Evolutionary conservation across 2,888 invertebrate species (phyloP).

Genomic region (Phasia obesa): DNA sequence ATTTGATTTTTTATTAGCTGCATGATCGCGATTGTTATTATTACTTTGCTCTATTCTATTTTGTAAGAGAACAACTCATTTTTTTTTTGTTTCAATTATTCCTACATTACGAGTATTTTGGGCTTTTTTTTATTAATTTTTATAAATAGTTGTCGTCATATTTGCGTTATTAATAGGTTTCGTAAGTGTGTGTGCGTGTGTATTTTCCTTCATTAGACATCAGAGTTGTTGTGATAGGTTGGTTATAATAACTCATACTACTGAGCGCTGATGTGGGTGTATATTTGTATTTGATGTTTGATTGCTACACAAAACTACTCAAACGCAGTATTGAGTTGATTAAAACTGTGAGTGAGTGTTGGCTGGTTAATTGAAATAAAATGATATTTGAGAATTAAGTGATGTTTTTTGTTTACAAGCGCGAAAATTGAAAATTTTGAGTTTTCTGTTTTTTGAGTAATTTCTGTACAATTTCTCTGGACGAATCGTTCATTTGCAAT

Average conservation of each 20-base stretch:
- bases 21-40: background rate
- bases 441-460: too few species aligned
- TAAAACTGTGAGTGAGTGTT: conserved; percentile 14
- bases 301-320: background rate
- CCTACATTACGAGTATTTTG: conserved; percentile 10
- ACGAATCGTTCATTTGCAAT: too few species aligned
- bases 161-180: conserved; percentile 3
- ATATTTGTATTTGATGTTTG: conserved; percentile 17
- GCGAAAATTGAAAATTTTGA: too few species aligned
- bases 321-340: conserved; percentile 8
- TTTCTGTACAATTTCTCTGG: too few species aligned
- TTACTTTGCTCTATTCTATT: background rate
- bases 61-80: background rate
- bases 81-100: conserved; percentile 21
- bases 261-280: conserved; percentile 53
- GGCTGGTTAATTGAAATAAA: conserved; percentile 13
- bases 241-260: conserved; percentile 18
- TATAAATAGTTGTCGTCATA: conserved; percentile 31
- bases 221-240: conserved; percentile 59
- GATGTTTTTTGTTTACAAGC: too few species aligned
- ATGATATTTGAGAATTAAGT: too few species aligned
- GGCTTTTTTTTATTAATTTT: background rate
- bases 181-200: background rate
- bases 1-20: conserved; percentile 18
- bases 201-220: conserved; percentile 25